Percentiles rank a stretch among this genome's conserved stretches.
These are phyloP conservation scores for Lepetodrilus schrolli DNA, from an alignment of 2,888 invertebrate genomes.

Conservation along the genomic window DNA sequence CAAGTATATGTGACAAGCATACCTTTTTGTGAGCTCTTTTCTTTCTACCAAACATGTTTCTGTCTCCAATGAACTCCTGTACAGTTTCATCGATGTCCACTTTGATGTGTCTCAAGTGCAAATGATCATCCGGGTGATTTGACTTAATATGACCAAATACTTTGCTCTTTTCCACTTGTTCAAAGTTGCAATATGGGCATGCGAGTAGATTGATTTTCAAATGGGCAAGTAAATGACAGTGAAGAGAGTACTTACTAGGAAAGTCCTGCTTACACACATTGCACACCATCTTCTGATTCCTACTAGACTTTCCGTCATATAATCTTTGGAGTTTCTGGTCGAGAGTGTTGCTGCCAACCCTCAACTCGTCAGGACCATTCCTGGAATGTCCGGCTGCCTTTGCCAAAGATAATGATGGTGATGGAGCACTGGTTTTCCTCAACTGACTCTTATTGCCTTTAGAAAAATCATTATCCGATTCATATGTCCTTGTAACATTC, in stretches of 20 bases:
- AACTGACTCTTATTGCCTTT: no score
- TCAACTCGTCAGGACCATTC: no score
- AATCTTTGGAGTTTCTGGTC: background rate
- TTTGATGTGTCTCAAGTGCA: background rate
- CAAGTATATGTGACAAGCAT: background rate
- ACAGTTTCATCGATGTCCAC: constrained; percentile 6
- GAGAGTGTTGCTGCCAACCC: constrained; percentile 2
- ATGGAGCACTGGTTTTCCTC: no score
- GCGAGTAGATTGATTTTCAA: constrained; percentile 7
- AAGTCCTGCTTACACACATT: background rate
- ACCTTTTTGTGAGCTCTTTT: background rate
- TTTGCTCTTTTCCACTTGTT: background rate
- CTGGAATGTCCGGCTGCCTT: no score
- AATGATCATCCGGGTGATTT: background rate
- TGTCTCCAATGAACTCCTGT: background rate
- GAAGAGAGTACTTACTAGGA: background rate
- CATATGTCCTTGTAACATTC: background rate
- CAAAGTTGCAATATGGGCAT: constrained; percentile 1
- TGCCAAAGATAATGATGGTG: no score
- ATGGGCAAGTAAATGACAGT: constrained; percentile 8
- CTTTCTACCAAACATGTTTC: no score
- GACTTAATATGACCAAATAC: background rate
- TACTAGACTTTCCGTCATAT: background rate
- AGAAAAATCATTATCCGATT: no score
- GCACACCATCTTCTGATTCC: background rate